These are phyloP conservation scores for Bombyx mori DNA, from an alignment of 1,140 invertebrate genomes.

Conservation along the genomic window ASM3026992v2 NC_085118.1:7144501-7145000, in stretches of 20 bases:
- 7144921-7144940: conserved; percentile 99
- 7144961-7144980: conserved; percentile 96
- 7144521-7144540: too few species aligned
- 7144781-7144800: too few species aligned
- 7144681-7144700: conserved; percentile 93
- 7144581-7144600: conserved; percentile 78
- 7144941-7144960: conserved; percentile 98
- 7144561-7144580: conserved; percentile 52
- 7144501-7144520: too few species aligned
- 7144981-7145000: conserved; percentile 98
- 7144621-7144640: conserved; percentile 84
- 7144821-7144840: neutral
- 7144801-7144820: neutral
- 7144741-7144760: conserved; percentile 96
- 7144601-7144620: conserved; percentile 79
- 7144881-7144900: conserved; percentile 97
- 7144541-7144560: neutral
- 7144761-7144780: conserved; percentile 89
- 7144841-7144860: conserved; percentile 71
- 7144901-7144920: conserved; percentile 97
- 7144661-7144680: conserved; percentile 97
- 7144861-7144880: conserved; percentile 97
- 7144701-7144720: conserved; percentile 88
- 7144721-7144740: conserved; percentile 98
- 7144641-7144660: conserved; percentile 95